A percentile compares a stretch with the other conserved stretches of the same genome.
Conservation (phyloP, 2,888 invertebrate species). For the Masnerella sp. region DNA sequence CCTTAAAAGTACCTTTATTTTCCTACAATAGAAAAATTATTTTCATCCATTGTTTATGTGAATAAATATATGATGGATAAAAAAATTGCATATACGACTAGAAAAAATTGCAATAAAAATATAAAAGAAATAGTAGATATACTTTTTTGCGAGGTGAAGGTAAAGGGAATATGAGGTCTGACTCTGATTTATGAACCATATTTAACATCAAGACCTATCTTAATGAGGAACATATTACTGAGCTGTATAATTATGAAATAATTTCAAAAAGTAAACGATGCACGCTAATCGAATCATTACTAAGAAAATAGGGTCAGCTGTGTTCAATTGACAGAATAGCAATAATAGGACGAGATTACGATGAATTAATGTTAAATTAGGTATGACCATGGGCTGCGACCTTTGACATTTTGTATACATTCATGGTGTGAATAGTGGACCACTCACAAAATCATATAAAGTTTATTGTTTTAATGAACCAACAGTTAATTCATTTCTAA, state of each 20-base stretch:
- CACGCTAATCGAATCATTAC: slow-evolving; percentile 49
- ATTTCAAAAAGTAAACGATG: slow-evolving; percentile 24
- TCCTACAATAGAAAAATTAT: no score
- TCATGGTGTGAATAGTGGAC: slow-evolving; percentile 47
- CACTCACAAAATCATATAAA: slow-evolving; percentile 18
- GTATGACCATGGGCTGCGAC: slow-evolving; percentile 68
- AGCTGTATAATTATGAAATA: slow-evolving; percentile 30
- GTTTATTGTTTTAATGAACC: slow-evolving; percentile 6
- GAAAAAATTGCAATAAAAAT: no score
- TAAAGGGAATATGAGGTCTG: no score
- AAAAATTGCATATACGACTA: no score
- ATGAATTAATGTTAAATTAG: slow-evolving; percentile 75
- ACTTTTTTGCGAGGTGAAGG: no score
- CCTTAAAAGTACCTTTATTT: no score
- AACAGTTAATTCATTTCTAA: no score
- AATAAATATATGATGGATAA: no score
- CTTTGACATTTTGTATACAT: slow-evolving; percentile 39
- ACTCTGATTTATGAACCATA: no score
- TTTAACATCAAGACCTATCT: background rate
- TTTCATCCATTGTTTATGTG: no score
- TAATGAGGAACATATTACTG: background rate
- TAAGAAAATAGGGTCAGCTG: slow-evolving; percentile 54
- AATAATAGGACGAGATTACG: slow-evolving; percentile 71
- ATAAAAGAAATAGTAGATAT: no score
- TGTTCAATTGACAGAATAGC: slow-evolving; percentile 59